phyloP scores from a whole-genome alignment of 2,113 vertebrate genomes.

The Zootoca vivipara region DNA sequence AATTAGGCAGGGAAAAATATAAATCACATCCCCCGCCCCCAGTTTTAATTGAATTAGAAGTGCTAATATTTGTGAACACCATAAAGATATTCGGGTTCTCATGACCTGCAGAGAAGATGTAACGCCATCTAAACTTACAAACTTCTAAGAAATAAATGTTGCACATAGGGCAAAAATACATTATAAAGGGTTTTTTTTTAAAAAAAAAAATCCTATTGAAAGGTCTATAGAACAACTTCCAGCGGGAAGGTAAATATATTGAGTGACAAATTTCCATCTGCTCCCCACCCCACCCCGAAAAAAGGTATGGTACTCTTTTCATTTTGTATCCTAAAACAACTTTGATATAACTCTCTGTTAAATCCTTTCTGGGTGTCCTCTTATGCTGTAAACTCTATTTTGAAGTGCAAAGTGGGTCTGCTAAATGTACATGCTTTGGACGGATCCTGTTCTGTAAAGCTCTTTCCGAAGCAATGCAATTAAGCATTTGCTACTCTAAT shows the following conservation, averaged over 20 bases:
- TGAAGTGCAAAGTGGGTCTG: slow-evolving; percentile 67
- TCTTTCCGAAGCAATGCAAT: slow-evolving; percentile 73
- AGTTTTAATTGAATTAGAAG: slow-evolving; percentile 13
- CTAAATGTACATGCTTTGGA: slow-evolving; percentile 64
- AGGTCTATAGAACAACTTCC: slow-evolving; percentile 29
- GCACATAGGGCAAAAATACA: slow-evolving; percentile 60
- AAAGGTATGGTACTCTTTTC: slow-evolving; percentile 44
- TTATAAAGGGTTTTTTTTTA: slow-evolving; percentile 43
- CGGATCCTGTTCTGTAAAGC: slow-evolving; percentile 68
- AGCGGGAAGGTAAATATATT: slow-evolving; percentile 37
- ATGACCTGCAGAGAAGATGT: slow-evolving; percentile 25
- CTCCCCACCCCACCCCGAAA: background rate
- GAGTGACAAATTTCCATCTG: slow-evolving; percentile 39
- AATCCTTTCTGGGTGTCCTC: slow-evolving; percentile 63
- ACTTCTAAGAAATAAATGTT: slow-evolving; percentile 53
- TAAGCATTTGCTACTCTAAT: slow-evolving; percentile 74
- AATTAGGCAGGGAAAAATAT: background rate
- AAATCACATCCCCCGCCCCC: background rate
- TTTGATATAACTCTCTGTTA: slow-evolving; percentile 41
- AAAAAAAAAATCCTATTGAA: slow-evolving; percentile 40
- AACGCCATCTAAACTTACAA: slow-evolving; percentile 48
- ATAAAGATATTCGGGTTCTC: slow-evolving; percentile 51
- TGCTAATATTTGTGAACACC: slow-evolving; percentile 22
- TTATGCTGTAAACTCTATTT: slow-evolving; percentile 61
- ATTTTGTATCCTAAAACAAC: slow-evolving; percentile 67